Conservation (phyloP, 2,888 invertebrate genomes). For the Ommatoiulus sabulosus region DNA sequence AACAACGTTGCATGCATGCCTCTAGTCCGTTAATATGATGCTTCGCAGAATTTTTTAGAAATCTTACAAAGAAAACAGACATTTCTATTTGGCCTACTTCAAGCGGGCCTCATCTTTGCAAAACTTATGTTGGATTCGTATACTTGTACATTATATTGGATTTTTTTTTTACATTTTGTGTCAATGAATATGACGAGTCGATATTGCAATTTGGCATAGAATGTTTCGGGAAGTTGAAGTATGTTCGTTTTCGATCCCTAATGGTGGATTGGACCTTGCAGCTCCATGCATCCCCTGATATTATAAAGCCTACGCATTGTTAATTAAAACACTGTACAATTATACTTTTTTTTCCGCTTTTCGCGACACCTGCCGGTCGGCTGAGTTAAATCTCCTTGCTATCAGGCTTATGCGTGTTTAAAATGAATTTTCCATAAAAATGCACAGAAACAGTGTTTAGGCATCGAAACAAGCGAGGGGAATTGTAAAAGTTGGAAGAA, state of each 20-base stretch:
- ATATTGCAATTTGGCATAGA: conserved; percentile 40
- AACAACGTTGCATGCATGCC: not conserved
- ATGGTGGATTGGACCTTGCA: conserved; percentile 21
- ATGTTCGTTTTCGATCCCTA: not conserved
- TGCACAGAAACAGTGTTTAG: conserved; percentile 43
- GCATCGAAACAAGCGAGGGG: conserved; percentile 40
- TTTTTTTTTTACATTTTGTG: not conserved
- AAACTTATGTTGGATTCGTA: not conserved
- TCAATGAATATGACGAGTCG: conserved; percentile 19
- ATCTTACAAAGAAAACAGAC: not conserved
- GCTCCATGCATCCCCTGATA: conserved; percentile 40
- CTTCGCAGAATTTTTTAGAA: not conserved
- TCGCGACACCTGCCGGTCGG: not conserved
- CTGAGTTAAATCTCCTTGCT: not conserved
- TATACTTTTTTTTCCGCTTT: not conserved
- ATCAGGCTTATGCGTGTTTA: conserved; percentile 30
- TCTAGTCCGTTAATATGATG: not conserved
- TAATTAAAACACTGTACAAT: conserved; percentile 40
- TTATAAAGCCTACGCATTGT: not conserved
- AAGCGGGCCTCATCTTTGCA: conserved; percentile 1
- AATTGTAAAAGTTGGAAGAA: conserved; percentile 43
- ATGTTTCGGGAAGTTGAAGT: not conserved
- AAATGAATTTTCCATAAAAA: conserved; percentile 18
- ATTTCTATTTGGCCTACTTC: not conserved
- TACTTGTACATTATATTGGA: conserved; percentile 21